Evolutionary conservation across 2,888 invertebrate genomes (phyloP), one percentile per base, ranked within the genome.

Genomic region (Petrolisthes cinctipes): DNA sequence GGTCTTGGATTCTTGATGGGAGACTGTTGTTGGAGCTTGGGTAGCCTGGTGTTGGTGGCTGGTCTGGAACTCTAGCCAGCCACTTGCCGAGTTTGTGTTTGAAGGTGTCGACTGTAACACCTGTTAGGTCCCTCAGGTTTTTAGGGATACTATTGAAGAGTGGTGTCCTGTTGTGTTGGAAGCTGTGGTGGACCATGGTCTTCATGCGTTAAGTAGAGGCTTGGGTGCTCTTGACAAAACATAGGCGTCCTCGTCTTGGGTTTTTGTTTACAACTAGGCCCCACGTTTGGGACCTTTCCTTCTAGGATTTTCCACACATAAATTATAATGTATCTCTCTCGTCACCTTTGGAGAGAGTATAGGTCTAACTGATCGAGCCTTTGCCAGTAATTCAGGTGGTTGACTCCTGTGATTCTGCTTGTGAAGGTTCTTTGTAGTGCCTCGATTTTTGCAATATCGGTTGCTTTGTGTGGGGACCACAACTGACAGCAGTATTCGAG

Each of bases 401-500:
- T 7, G 66, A 82, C 11, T n/a, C 14, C 82, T 7, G 1, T 7
- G 61, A 82, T 82, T 66, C n/a, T 71, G 57, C 56, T 80, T 56
- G 80, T 80, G 57, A 80, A 80, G 7, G 56, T 80, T 20, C 80
- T 80, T 20, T 80, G 80, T 9, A 57, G 17, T 14, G 80, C 11
- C 56, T 80, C 80, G 20, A 80, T 5, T 17, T 20, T 57, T 7
- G 37, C 20, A 56, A 37, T 56, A 9, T 7, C n/a, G 5, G 7
- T 14, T n/a, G 53, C 51, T n/a, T 76, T 81, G 57, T 81, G 23
- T 20, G 56, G 81, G 20, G 81, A 17, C 81, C 80, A 57, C 14
- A 56, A 57, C 23, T 81, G 81, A 20, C 81, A 56, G 81, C 81
- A 81, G 56, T 81, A 81, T 20, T 81, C 81, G 9, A 81, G 7